Percentiles rank a stretch among this genome's conserved stretches.
phyloP scores from a whole-genome alignment of 53 echinoderm and acorn worm species.

The Paracentrotus lividus region DNA sequence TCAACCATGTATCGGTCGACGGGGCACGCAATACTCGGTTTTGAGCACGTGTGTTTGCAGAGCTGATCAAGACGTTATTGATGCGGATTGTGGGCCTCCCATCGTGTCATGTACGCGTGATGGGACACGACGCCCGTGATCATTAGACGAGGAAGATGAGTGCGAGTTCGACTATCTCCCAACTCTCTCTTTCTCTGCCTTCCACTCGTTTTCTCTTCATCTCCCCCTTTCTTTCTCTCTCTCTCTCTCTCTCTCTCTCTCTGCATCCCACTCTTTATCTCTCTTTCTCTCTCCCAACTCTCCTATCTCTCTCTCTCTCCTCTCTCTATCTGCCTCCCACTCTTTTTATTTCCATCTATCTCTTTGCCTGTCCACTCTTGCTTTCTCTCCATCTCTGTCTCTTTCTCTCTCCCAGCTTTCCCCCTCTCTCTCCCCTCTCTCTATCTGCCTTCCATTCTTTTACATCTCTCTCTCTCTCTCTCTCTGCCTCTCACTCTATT shows the following conservation, averaged over 20 bases:
- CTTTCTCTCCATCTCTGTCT: too few species aligned
- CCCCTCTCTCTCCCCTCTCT: neutral
- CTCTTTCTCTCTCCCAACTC: neutral
- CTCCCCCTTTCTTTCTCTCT: constrained; percentile 3
- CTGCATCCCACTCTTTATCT: too few species aligned
- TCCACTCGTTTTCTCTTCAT: neutral
- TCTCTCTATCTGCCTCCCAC: neutral
- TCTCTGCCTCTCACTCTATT: neutral
- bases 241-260: neutral
- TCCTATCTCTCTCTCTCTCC: neutral
- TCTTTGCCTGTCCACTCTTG: too few species aligned
- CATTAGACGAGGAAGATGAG: constrained; percentile 43
- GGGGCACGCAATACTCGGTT: neutral
- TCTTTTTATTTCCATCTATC: neutral
- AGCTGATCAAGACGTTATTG: constrained; percentile 43
- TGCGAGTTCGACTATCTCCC: neutral
- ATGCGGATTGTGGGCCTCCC: constrained; percentile 11
- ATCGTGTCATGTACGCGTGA: constrained; percentile 14
- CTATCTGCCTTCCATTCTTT: too few species aligned
- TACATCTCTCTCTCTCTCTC: constrained; percentile 15
- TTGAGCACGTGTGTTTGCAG: constrained; percentile 51
- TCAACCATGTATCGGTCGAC: too few species aligned
- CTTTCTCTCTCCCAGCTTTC: neutral
- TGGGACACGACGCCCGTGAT: constrained; percentile 15
- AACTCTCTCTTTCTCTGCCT: neutral